These are phyloP conservation scores for Laothoe populi DNA, from an alignment of 2,888 invertebrate genomes.

Conservation along the genomic window DNA sequence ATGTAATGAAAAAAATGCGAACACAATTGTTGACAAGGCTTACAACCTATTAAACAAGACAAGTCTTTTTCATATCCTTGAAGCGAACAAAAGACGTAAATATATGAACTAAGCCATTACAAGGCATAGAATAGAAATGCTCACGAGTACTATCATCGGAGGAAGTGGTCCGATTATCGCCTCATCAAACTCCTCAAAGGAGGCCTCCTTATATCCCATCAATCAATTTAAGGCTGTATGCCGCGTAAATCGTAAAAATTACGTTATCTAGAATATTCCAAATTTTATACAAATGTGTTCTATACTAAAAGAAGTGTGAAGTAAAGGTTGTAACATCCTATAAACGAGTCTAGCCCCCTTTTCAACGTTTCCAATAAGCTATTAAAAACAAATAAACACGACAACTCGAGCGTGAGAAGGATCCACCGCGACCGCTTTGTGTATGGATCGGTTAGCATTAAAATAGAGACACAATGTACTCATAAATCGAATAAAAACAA, in stretches of 20 bases:
- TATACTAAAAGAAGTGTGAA: no score
- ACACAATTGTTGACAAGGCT: background rate
- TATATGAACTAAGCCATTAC: slow-evolving; percentile 16
- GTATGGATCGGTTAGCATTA: no score
- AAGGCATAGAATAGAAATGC: slow-evolving; percentile 15
- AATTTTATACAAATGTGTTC: no score
- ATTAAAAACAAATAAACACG: no score
- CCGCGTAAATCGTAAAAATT: no score
- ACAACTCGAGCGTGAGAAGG: no score
- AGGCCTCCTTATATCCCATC: slow-evolving; percentile 47
- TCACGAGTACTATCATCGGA: slow-evolving; percentile 22
- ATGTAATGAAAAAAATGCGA: background rate
- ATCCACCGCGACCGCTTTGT: no score
- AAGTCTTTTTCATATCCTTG: slow-evolving; percentile 7
- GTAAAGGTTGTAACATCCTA: no score
- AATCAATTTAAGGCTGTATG: slow-evolving; percentile 54
- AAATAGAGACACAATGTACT: no score
- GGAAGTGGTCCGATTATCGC: slow-evolving; percentile 24
- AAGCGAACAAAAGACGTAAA: slow-evolving; percentile 22
- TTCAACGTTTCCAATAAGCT: no score
- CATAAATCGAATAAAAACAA: slow-evolving; percentile 59
- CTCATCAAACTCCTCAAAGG: slow-evolving; percentile 19
- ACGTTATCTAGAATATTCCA: no score
- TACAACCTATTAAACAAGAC: slow-evolving; percentile 4
- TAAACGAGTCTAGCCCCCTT: no score